Conservation (phyloP, 2,797 vertebrate genomes). For the Propithecus perrieri region DNA sequence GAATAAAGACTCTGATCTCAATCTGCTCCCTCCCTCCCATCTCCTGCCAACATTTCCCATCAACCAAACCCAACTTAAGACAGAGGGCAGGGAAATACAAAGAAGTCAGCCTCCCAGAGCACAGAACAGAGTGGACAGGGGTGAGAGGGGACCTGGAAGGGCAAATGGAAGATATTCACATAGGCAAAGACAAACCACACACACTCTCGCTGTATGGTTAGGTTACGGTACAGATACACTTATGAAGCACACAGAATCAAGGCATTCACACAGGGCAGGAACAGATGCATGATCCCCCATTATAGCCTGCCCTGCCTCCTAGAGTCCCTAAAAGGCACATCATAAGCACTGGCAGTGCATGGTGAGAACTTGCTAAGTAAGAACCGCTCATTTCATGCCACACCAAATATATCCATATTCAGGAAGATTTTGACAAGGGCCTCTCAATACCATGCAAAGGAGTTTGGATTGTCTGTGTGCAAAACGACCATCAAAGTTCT, state of each 20-base stretch:
- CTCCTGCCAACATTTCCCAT: background rate
- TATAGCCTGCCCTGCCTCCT: background rate
- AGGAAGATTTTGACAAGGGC: constrained; percentile 20
- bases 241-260: background rate
- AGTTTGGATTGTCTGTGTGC: background rate
- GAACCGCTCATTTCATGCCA: background rate
- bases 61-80: background rate
- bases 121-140: background rate
- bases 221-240: background rate
- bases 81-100: background rate
- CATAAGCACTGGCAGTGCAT: background rate
- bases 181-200: background rate
- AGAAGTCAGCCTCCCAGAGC: background rate
- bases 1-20: background rate
- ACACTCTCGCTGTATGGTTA: background rate
- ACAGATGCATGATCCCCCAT: background rate
- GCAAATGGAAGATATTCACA: background rate
- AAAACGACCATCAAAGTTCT: background rate
- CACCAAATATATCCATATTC: constrained; percentile 1
- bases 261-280: background rate
- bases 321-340: background rate
- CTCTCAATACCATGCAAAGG: background rate
- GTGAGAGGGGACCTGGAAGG: background rate
- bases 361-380: background rate
- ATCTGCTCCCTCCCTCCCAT: background rate